These are phyloP conservation scores for Amblyopsis hoosieri DNA, from an alignment of 2,797 vertebrate genomes.

Conservation along the genomic window DNA sequence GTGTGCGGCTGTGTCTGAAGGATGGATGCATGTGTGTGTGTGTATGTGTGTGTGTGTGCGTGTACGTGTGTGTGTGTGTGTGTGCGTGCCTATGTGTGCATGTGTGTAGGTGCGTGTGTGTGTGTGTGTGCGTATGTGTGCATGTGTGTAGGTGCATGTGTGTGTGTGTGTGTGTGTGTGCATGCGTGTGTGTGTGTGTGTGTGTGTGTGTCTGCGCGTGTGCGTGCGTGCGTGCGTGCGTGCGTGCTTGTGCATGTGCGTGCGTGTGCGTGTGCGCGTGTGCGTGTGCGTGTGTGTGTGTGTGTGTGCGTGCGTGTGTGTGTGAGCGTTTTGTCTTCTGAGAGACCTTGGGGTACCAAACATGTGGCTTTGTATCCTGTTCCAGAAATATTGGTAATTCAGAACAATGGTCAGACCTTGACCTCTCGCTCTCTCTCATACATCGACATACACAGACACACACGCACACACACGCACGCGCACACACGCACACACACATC, in stretches of 20 bases:
- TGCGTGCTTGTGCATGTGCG: constrained; percentile 8
- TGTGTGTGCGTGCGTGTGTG: constrained; percentile 27
- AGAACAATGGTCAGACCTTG: constrained; percentile 54
- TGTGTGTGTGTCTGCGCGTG: too few relatives aligned
- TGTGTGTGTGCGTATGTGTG: constrained; percentile 20
- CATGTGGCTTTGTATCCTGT: constrained; percentile 47
- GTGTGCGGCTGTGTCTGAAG: constrained; percentile 14
- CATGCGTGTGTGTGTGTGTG: too few relatives aligned
- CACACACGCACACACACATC: constrained; percentile 24
- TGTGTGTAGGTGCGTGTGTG: background rate
- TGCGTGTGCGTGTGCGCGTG: constrained; percentile 14
- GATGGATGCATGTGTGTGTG: constrained; percentile 9
- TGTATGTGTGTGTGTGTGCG: constrained; percentile 17
- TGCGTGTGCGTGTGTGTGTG: constrained; percentile 15
- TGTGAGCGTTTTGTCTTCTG: background rate
- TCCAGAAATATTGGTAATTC: constrained; percentile 44
- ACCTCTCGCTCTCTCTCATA: background rate
- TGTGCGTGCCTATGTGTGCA: constrained; percentile 20
- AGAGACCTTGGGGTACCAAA: constrained; percentile 29
- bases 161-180: too few relatives aligned
- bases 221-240: too few relatives aligned
- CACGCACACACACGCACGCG: constrained; percentile 23
- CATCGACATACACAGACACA: constrained; percentile 3
- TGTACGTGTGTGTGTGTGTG: constrained; percentile 24
- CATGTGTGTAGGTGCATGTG: background rate